Conservation (phyloP, 2,888 invertebrate genomes). For the Zonitis immaculata region DNA sequence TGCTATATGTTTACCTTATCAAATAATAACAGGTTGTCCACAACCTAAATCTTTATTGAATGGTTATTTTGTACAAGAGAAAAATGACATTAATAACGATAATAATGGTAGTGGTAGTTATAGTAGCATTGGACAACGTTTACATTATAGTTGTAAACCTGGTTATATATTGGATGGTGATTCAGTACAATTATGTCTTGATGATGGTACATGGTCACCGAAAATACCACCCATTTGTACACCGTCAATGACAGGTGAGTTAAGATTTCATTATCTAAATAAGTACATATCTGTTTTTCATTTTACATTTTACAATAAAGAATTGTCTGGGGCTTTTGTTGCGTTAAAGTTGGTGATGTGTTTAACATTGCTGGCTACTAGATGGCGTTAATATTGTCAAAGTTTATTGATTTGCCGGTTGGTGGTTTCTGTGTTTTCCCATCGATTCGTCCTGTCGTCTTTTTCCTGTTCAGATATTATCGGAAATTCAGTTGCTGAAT, state of each 20-base stretch:
- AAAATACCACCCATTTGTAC: slow-evolving; percentile 38
- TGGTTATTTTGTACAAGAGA: slow-evolving; percentile 43
- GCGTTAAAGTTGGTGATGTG: not conserved
- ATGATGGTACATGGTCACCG: slow-evolving; percentile 46
- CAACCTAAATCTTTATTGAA: slow-evolving; percentile 37
- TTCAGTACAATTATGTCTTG: slow-evolving; percentile 39
- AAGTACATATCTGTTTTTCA: not conserved
- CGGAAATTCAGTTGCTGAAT: not conserved
- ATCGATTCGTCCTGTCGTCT: slow-evolving; percentile 41
- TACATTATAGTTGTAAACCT: slow-evolving; percentile 43
- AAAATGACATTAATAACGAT: slow-evolving; percentile 24
- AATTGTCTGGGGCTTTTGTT: not conserved
- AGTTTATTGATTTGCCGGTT: slow-evolving; percentile 41
- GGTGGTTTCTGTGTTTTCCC: slow-evolving; percentile 19
- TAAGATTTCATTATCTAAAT: too few species aligned
- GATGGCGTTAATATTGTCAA: slow-evolving; percentile 12
- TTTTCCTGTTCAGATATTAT: slow-evolving; percentile 11
- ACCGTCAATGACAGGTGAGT: not conserved
- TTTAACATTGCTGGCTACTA: not conserved
- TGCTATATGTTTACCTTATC: slow-evolving; percentile 36
- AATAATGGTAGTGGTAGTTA: slow-evolving; percentile 25
- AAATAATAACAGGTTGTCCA: slow-evolving; percentile 34
- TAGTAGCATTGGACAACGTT: slow-evolving; percentile 37
- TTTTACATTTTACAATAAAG: too few species aligned
- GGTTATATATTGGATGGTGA: slow-evolving; percentile 41